Conservation (phyloP, 2,888 invertebrate species). For the Lasioglossum villosulum region DNA sequence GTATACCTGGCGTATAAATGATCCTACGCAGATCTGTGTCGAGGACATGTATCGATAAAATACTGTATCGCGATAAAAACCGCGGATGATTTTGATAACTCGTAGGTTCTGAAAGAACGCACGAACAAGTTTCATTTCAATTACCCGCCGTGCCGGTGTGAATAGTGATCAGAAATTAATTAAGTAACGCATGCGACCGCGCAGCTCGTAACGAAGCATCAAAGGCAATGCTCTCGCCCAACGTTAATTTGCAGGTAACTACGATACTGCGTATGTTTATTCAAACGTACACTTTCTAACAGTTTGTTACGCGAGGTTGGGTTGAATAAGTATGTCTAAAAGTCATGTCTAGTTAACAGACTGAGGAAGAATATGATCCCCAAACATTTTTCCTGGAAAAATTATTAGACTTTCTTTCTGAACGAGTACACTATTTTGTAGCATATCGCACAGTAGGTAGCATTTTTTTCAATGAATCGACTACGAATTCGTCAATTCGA, state of each 20-base stretch:
- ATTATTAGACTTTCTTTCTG: too few relatives aligned
- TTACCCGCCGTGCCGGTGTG: neutral
- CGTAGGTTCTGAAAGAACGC: neutral
- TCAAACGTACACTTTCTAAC: neutral
- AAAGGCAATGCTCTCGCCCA: neutral
- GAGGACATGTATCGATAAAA: too few relatives aligned
- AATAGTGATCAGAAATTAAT: slow-evolving; percentile 1
- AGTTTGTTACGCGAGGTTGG: neutral
- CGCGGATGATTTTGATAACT: neutral
- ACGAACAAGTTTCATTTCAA: neutral
- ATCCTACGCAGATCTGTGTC: too few relatives aligned
- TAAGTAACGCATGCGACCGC: neutral
- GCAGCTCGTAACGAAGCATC: neutral
- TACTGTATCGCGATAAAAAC: neutral
- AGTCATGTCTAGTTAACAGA: neutral
- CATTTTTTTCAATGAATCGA: too few relatives aligned
- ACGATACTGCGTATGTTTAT: neutral
- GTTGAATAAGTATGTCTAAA: neutral
- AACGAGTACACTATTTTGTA: too few relatives aligned
- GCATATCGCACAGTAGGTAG: too few relatives aligned
- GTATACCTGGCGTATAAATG: too few relatives aligned
- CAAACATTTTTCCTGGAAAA: neutral
- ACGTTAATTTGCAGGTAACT: neutral
- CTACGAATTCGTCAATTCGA: too few relatives aligned
- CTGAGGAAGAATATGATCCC: neutral